Base-by-base conservation (phyloP, 1,140 invertebrate species). In the Aplysia californica region DNA sequence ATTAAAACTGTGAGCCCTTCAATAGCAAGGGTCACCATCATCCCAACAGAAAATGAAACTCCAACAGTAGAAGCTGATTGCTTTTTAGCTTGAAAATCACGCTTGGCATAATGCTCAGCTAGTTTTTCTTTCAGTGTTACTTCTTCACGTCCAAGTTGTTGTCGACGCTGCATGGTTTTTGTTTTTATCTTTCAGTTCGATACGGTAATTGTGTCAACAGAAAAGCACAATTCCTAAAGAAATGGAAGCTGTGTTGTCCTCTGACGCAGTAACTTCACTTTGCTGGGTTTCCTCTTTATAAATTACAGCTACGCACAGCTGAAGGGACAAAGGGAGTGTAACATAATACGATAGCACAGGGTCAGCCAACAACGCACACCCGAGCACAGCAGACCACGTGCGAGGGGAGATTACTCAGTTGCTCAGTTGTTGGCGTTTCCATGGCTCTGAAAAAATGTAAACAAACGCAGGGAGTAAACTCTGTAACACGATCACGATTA, bases 41-140 rank as follows among this genome's bases (percentile, higher is more conserved):
- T 80, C 26, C 50, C 68, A 70, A 72, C 78, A 58, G 77, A 82
- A 41, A 79, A 80, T n/a, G 18, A 31, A n/a, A 80, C 35, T 2
- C 82, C 82, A 20, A 70, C 50, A 26, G 29, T 50, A 73, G 69
- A 79, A 21, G 77, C 67, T 39, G 72, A 29, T 23, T 33, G 39
- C 75, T 78, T 58, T 35, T 76, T 75, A 18, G 78, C 35, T 31
- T 36, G 50, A 70, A 84, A 82, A 56, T 81, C 72, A 29, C 80
- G 69, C 0, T 75, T 81, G 18, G 71, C 72, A 36, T 84, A 84
- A 68, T 84, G 82, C 41, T 76, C 58, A 18, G 35, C 35, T 29
- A 82, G 55, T 64, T 81, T 84, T 59, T 84, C 82, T 41, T 79
- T 84, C 29, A 84, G 58, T 20, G 80, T 71, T 39, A 33, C 20